Conservation (phyloP, 2,797 vertebrate species). For the Bradypodion ventrale region DNA sequence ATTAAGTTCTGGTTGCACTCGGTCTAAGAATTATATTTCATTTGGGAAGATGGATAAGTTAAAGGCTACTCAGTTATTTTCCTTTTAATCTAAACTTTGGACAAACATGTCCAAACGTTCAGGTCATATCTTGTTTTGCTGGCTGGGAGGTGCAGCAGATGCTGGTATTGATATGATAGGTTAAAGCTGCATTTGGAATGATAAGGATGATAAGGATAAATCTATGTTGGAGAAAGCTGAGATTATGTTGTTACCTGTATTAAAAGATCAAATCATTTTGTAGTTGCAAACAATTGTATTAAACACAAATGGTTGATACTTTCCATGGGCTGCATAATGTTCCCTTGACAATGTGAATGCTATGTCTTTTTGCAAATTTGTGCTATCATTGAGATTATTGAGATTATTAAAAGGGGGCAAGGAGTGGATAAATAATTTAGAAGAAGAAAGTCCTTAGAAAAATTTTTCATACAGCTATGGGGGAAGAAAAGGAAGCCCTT, state of each 20-base stretch:
- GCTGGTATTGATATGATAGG: constrained; percentile 11
- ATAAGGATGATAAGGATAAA: background rate
- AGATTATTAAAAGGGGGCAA: background rate
- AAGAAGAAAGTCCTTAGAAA: background rate
- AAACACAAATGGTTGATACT: background rate
- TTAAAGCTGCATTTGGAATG: constrained; percentile 24
- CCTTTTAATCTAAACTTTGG: no score
- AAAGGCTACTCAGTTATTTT: background rate
- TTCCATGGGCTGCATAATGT: constrained; percentile 10
- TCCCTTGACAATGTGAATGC: background rate
- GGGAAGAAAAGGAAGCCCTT: constrained; percentile 1
- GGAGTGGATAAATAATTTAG: background rate
- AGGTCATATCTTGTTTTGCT: constrained; percentile 23
- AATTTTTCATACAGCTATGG: background rate
- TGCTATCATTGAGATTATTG: constrained; percentile 5
- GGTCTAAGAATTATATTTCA: no score
- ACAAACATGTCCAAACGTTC: constrained; percentile 2
- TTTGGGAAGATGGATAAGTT: no score
- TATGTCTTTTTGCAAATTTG: background rate
- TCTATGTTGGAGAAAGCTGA: constrained; percentile 14
- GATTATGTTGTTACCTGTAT: background rate
- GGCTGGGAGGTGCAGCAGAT: background rate
- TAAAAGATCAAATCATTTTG: constrained; percentile 5
- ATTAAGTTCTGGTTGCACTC: no score
- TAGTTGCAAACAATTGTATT: constrained; percentile 16